phyloP scores from a whole-genome alignment of 1,140 invertebrate species.

The Drosophila serrata region DNA sequence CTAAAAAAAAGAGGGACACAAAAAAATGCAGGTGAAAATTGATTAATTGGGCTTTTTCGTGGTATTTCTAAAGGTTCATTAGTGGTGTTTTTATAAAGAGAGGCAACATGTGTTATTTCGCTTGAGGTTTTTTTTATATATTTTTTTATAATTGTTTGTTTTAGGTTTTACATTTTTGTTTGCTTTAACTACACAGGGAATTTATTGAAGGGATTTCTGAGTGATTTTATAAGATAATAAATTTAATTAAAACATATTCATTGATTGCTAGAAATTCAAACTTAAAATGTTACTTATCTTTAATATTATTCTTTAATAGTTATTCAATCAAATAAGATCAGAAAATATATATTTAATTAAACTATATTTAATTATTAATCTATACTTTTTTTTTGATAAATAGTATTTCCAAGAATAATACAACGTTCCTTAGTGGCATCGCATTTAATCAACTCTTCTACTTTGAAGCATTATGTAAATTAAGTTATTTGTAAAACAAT shows the following conservation, averaged over 20 bases:
- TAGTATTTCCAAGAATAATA: neutral
- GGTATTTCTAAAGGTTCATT: neutral
- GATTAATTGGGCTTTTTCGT: slow-evolving; percentile 28
- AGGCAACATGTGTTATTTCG: neutral
- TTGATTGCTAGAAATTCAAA: neutral
- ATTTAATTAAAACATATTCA: neutral
- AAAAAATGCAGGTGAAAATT: slow-evolving; percentile 5
- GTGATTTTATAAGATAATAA: too few species aligned
- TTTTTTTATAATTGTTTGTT: neutral
- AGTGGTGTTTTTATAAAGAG: neutral
- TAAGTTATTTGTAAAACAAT: neutral
- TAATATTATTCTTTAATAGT: too few species aligned
- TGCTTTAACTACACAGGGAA: neutral
- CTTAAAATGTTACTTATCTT: too few species aligned
- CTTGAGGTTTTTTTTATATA: too few species aligned
- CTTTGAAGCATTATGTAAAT: neutral
- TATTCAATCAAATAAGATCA: too few species aligned
- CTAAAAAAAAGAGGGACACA: slow-evolving; percentile 45
- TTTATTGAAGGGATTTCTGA: too few species aligned
- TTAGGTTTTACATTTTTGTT: neutral
- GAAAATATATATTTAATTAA: too few species aligned
- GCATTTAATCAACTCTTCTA: neutral
- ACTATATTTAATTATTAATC: neutral
- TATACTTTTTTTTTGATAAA: neutral
- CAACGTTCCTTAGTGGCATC: neutral